Evolutionary conservation across 2,888 invertebrate species (phyloP).

Genomic region (Aleiodes alternator): DNA sequence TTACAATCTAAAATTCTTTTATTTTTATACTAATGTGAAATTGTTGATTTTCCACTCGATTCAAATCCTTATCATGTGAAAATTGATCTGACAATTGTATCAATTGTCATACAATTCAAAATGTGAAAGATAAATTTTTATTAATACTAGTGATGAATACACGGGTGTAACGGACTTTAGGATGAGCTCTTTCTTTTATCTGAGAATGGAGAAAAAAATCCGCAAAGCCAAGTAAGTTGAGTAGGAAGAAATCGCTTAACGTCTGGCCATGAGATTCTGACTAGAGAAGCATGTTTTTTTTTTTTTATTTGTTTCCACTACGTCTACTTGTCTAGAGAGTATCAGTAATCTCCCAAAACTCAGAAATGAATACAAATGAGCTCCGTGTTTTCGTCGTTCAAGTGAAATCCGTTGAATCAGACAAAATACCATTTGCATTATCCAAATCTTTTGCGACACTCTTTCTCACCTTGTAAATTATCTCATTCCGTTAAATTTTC

Average conservation of each 20-base stretch:
- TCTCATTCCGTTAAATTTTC: not conserved
- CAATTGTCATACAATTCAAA: no score
- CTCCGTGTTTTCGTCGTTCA: constrained; percentile 13
- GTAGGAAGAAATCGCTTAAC: constrained; percentile 49
- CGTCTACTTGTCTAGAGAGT: constrained; percentile 6
- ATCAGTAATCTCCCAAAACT: not conserved
- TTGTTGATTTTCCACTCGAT: no score
- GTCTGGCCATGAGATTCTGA: constrained; percentile 52
- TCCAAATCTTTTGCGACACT: not conserved
- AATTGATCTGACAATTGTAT: no score
- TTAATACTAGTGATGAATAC: no score
- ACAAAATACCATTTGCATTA: not conserved
- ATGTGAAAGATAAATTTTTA: no score
- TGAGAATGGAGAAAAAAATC: not conserved
- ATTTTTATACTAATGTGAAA: not conserved
- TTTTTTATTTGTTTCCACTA: not conserved
- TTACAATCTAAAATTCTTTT: not conserved
- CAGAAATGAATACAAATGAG: constrained; percentile 20
- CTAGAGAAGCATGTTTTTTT: constrained; percentile 48
- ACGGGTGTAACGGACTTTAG: no score
- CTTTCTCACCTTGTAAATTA: not conserved
- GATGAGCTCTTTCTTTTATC: no score
- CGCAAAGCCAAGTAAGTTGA: constrained; percentile 20
- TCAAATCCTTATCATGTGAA: no score
- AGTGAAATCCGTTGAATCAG: constrained; percentile 15